Conservation (phyloP, 2,797 vertebrate genomes). For the Manis pentadactyla region DNA sequence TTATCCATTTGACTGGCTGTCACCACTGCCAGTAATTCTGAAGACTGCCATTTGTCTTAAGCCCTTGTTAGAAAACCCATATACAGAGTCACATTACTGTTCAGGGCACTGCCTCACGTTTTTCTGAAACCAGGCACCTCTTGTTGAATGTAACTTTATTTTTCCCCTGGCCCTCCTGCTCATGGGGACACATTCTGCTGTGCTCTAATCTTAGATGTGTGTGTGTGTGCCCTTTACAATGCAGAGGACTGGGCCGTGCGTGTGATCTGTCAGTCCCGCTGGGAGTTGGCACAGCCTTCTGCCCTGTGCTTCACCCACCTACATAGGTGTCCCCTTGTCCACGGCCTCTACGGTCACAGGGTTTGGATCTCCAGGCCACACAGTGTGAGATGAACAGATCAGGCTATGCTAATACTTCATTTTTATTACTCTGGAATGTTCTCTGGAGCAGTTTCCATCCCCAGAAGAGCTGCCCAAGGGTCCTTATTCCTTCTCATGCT, state of each 20-base stretch:
- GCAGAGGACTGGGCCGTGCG: background rate
- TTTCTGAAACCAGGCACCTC: background rate
- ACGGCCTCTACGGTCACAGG: fast-evolving
- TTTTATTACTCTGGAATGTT: no score
- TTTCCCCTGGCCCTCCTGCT: background rate
- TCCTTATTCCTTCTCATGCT: background rate
- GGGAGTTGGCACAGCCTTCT: background rate
- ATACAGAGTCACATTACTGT: background rate
- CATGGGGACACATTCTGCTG: fast-evolving
- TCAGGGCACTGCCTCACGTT: no score
- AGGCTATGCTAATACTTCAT: fast-evolving
- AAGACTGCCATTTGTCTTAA: background rate
- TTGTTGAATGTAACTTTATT: background rate
- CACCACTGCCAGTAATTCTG: fast-evolving
- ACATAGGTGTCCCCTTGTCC: background rate
- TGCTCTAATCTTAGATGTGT: background rate
- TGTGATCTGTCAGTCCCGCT: no score
- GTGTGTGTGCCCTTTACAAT: background rate
- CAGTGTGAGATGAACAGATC: background rate
- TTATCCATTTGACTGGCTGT: background rate
- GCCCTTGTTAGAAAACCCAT: background rate
- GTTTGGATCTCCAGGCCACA: background rate
- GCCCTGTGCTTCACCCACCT: background rate
- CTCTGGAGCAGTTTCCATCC: fast-evolving
- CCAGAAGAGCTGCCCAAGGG: background rate